These are phyloP conservation scores for Chromis chromis DNA, from an alignment of 2,797 vertebrate species.

Conservation along the genomic window DNA sequence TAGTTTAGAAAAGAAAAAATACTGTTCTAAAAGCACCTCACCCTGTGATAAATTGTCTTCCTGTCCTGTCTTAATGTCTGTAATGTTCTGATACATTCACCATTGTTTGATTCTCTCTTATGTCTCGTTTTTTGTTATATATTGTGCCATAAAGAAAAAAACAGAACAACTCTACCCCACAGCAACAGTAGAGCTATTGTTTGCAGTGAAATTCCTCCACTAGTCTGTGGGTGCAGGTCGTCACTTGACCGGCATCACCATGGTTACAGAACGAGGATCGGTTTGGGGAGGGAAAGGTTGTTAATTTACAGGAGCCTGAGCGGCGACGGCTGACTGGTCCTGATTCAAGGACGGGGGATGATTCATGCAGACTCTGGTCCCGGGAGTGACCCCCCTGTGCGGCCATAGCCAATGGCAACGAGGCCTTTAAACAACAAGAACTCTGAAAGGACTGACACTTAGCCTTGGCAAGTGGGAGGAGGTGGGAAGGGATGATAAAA, in stretches of 20 bases:
- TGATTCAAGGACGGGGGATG: conserved; percentile 67
- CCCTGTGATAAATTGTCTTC: not conserved
- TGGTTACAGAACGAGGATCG: conserved; percentile 70
- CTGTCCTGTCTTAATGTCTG: not conserved
- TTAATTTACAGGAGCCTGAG: conserved; percentile 71
- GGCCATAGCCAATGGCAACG: conserved; percentile 45
- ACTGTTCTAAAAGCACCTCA: not conserved
- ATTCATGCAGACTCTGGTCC: conserved; percentile 62
- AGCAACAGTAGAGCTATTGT: conserved; percentile 74
- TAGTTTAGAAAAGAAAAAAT: not conserved
- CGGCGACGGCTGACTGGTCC: conserved; percentile 62
- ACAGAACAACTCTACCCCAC: conserved; percentile 25
- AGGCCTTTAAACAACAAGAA: conserved; percentile 50
- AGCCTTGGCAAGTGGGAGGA: conserved; percentile 41
- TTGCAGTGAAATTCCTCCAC: conserved; percentile 70
- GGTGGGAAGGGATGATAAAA: conserved; percentile 15
- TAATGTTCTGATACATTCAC: not conserved
- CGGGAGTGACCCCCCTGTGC: conserved; percentile 34
- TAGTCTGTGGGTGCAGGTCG: conserved; percentile 65
- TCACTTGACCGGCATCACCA: conserved; percentile 79
- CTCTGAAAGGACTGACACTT: conserved; percentile 52
- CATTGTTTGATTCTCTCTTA: not conserved
- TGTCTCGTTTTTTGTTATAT: not conserved
- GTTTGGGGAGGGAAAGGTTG: conserved; percentile 67
- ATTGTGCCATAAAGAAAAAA: not conserved